phyloP scores from a whole-genome alignment of 2,888 invertebrate genomes.

The Octodonta nipae region DNA sequence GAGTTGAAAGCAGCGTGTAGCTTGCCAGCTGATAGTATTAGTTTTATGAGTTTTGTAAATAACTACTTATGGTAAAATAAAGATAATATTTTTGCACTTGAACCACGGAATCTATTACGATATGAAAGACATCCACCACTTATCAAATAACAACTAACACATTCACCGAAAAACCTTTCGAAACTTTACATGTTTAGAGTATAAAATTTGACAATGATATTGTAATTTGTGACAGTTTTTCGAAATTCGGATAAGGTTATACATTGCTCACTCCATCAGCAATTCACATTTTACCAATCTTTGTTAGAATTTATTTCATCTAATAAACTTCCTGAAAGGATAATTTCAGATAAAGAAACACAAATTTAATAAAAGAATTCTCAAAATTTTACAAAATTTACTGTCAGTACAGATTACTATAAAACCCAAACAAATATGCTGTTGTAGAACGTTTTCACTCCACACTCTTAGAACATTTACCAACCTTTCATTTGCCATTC shows the following conservation, averaged over 20 bases:
- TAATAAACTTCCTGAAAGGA: slow-evolving; percentile 6
- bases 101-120: too few species aligned
- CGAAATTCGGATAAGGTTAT: slow-evolving; percentile 4
- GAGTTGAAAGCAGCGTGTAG: too few species aligned
- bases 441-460: slow-evolving; percentile 9
- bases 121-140: background rate
- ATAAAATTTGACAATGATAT: slow-evolving; percentile 5
- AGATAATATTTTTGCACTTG: too few species aligned
- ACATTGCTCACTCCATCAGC: background rate
- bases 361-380: slow-evolving; percentile 9
- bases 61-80: too few species aligned
- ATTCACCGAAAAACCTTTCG: slow-evolving; percentile 13
- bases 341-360: slow-evolving; percentile 8
- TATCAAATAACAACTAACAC: slow-evolving; percentile 7
- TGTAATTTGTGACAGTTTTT: slow-evolving; percentile 4
- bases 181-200: slow-evolving; percentile 13
- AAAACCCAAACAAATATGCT: slow-evolving; percentile 9
- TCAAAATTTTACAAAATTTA: slow-evolving; percentile 9
- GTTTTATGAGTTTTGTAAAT: too few species aligned
- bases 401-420: slow-evolving; percentile 8
- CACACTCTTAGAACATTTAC: slow-evolving; percentile 7
- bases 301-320: slow-evolving; percentile 5
- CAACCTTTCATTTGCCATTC: slow-evolving; percentile 2
- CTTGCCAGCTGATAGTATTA: too few species aligned
- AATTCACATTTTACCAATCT: slow-evolving; percentile 3